A percentile compares a stretch with the other conserved stretches of the same genome.
Conservation (phyloP, 1,140 invertebrate species). For the Drosophila trapezifrons region DNA sequence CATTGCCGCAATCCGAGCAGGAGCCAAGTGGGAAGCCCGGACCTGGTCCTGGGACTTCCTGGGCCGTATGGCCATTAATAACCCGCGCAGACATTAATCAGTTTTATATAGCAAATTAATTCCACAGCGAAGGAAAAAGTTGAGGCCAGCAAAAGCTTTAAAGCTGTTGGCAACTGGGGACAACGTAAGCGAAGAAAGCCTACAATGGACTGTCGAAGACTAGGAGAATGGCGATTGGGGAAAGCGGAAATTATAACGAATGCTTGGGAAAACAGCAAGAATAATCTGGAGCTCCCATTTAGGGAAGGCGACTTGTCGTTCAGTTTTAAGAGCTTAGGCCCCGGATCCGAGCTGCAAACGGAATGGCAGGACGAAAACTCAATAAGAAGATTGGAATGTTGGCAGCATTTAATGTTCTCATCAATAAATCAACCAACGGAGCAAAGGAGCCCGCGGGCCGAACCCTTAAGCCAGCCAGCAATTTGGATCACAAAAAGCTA, state of each 20-base stretch:
- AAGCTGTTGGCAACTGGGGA: constrained; percentile 9
- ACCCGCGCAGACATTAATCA: constrained; percentile 62
- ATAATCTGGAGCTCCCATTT: constrained; percentile 3
- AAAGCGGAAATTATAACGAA: constrained; percentile 16
- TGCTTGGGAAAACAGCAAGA: constrained; percentile 8
- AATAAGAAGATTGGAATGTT: constrained; percentile 41
- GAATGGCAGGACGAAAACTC: constrained; percentile 6
- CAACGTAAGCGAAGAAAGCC: constrained; percentile 16
- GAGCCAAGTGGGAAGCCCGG: not conserved
- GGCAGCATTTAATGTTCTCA: constrained; percentile 31
- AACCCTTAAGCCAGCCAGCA: constrained; percentile 10
- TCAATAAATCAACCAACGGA: constrained; percentile 31
- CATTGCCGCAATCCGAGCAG: constrained; percentile 24
- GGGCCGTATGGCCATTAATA: constrained; percentile 60
- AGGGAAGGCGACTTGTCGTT: constrained; percentile 8
- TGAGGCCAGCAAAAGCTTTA: constrained; percentile 24
- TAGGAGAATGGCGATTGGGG: not conserved
- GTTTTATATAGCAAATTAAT: constrained; percentile 76
- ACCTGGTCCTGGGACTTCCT: constrained; percentile 2
- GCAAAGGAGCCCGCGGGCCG: not conserved
- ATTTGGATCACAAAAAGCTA: constrained; percentile 21
- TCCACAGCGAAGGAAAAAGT: constrained; percentile 15
- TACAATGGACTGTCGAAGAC: not conserved
- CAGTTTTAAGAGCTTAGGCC: constrained; percentile 16
- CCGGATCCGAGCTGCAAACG: constrained; percentile 1